Percentiles rank a stretch among this genome's conserved stretches.
phyloP scores from a whole-genome alignment of 2,113 vertebrate genomes.

The Sylvilagus bachmani region DNA sequence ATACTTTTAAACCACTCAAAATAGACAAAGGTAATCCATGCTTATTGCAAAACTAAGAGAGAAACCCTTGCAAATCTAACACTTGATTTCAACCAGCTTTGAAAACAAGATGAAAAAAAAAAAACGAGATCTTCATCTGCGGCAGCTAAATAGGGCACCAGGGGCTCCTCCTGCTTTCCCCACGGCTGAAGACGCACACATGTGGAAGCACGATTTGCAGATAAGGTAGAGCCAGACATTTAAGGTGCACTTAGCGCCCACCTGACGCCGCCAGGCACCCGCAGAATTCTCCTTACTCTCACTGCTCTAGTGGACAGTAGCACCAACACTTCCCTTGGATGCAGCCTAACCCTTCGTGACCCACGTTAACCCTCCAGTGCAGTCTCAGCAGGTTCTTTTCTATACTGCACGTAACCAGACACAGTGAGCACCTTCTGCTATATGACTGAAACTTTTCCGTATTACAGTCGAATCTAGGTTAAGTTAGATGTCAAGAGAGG shows the following conservation, averaged over 20 bases:
- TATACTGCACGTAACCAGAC: not conserved
- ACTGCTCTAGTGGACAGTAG: not conserved
- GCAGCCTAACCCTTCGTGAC: conserved; percentile 22
- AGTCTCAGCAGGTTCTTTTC: not conserved
- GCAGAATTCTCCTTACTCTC: not conserved
- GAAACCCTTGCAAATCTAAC: conserved; percentile 29
- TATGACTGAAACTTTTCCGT: not conserved
- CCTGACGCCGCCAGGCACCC: not conserved
- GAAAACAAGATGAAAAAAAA: conserved; percentile 66
- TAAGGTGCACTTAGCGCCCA: not conserved
- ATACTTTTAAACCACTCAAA: conserved; percentile 44
- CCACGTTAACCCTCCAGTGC: conserved; percentile 22
- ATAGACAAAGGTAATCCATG: conserved; percentile 42
- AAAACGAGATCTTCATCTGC: conserved; percentile 38
- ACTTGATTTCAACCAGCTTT: conserved; percentile 64
- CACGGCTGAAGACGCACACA: not conserved
- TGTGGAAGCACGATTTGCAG: not conserved
- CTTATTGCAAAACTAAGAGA: conserved; percentile 39
- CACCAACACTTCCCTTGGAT: conserved; percentile 49
- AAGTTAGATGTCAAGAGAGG: conserved; percentile 28
- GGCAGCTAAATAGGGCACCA: conserved; percentile 14
- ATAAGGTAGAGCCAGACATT: not conserved
- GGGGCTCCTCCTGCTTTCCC: not conserved
- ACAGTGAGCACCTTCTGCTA: not conserved
- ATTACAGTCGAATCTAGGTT: not conserved